Evolutionary conservation across 2,888 invertebrate species (phyloP), one percentile per base, ranked within the genome.

Genomic region (Terebella lapidaria): DNA sequence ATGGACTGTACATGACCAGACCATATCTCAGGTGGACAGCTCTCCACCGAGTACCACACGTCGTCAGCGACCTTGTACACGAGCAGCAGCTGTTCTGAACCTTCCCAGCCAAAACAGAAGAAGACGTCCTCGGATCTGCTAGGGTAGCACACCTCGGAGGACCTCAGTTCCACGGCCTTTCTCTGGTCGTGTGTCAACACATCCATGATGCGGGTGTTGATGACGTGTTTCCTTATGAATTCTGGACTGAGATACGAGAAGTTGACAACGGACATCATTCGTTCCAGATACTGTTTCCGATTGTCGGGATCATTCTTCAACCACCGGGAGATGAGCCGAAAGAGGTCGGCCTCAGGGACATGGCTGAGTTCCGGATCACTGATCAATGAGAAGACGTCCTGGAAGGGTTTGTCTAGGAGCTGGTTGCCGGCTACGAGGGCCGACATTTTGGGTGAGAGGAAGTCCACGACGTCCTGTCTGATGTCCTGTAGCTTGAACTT

Each of bases 91-190:
- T 56, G 58, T 18, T 57, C 58, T 4, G 58, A 54, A 2, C 58
- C 56, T n/a, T 30, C 53, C 29, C 63, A 46, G 56, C 63, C 58
- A 20, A 60, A 54, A 29, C 59, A 58, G 26, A 61, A n/a, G 25
- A 63, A 45, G 52, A 60, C 56, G 1, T 63, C 58, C 2, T 27
- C 54, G n/a, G 28, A 18, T 15, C 47, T 20, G 2, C 56, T n/a
- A 5, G 28, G n/a, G 1, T 25, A 3, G 15, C n/a, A 25, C 18
- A 3, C 51, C 26, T 51, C 49, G n/a, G 28, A 15, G 25, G 51
- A n/a, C 2, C 26, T n/a, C 26, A 27, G 15, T n/a, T 35, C 20
- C 29, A 62, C 25, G 27, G 27, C n/a, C 26, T 60, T 30, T 1
- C 49, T n/a, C 25, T 42, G 35, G 10, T 42, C 51, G 18, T 5